Conservation (phyloP, 2,888 invertebrate genomes). For the Xanthostigma xanthostigma region DNA sequence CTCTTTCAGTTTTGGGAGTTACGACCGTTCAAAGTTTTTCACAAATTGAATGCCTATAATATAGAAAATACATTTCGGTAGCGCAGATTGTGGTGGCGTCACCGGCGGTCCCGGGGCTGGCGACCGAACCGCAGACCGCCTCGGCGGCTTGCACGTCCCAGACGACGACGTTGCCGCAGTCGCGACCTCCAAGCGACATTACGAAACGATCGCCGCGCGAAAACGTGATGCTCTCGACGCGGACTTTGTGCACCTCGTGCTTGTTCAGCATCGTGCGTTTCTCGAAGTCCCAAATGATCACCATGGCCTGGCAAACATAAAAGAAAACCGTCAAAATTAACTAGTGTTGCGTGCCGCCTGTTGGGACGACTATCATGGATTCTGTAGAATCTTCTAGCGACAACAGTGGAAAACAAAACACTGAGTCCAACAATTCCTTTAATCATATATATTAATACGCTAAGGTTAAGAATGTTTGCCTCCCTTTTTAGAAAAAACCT, state of each 20-base stretch:
- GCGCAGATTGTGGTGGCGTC: conserved; percentile 43
- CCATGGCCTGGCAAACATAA: conserved; percentile 38
- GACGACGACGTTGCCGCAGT: conserved; percentile 76
- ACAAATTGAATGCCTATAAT: too few species aligned
- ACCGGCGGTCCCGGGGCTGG: conserved; percentile 48
- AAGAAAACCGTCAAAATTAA: conserved; percentile 1
- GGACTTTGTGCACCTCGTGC: conserved; percentile 77
- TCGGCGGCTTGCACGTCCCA: conserved; percentile 50
- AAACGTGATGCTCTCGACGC: conserved; percentile 74
- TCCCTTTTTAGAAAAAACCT: too few species aligned
- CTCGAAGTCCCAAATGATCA: conserved; percentile 77
- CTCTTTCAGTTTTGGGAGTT: too few species aligned
- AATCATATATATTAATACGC: too few species aligned
- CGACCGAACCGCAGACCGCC: conserved; percentile 31
- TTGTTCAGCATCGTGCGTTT: conserved; percentile 43
- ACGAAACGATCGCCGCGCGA: conserved; percentile 67
- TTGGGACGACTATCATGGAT: too few species aligned
- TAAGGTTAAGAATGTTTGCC: too few species aligned
- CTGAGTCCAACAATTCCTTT: too few species aligned
- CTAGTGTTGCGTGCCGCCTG: too few species aligned
- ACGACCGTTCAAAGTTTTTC: too few species aligned
- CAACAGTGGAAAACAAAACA: too few species aligned
- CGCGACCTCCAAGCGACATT: conserved; percentile 75
- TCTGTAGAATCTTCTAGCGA: too few species aligned
- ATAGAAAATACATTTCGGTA: conserved; percentile 21